Conservation (phyloP, 2,797 vertebrate genomes). For the Phataginus tricuspis region DNA sequence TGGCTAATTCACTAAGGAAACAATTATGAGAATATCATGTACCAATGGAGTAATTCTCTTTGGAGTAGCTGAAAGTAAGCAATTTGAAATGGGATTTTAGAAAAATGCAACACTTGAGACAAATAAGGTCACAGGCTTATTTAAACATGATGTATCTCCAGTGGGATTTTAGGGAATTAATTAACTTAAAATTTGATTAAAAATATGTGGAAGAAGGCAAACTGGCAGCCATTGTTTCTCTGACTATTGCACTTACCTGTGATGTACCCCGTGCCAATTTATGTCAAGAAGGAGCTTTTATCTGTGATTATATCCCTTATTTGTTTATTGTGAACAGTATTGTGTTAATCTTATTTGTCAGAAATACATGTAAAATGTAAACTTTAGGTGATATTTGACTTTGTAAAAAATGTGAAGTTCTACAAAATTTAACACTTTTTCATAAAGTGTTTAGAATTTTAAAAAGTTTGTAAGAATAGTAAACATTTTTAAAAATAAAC, state of each 20-base stretch:
- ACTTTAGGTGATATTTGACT: too few species aligned
- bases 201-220: not conserved
- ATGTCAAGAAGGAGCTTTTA: not conserved
- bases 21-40: not conserved
- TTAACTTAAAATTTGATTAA: slow-evolving; percentile 50
- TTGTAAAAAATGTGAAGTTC: not conserved
- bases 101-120: not conserved
- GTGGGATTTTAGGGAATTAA: not conserved
- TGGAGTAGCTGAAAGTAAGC: not conserved
- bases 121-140: not conserved
- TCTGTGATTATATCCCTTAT: not conserved
- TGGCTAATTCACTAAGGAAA: slow-evolving; percentile 23
- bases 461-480: not conserved
- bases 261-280: not conserved
- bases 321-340: not conserved
- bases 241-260: not conserved
- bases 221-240: not conserved
- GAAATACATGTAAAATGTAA: not conserved
- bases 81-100: slow-evolving; percentile 20
- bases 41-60: not conserved
- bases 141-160: not conserved
- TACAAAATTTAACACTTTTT: not conserved
- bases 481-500: not conserved
- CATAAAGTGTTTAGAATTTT: not conserved
- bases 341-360: not conserved